Evolutionary conservation across 2,888 invertebrate genomes (phyloP).

Genomic region (Ophonus ardosiacus): DNA sequence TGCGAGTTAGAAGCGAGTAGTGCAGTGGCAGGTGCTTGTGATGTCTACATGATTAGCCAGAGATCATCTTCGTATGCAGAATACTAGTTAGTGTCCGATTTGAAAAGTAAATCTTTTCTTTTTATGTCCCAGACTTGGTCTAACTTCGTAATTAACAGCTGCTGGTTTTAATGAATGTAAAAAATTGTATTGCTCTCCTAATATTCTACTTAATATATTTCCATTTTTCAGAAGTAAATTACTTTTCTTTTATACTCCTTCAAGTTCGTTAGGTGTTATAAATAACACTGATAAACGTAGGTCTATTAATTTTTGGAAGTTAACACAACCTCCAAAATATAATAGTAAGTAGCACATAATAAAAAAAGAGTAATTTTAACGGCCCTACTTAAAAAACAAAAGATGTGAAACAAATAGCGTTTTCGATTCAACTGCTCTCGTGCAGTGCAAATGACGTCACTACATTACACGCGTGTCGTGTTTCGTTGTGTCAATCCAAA

Average conservation of each 20-base stretch:
- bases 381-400: too few species aligned
- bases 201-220: constrained; percentile 33
- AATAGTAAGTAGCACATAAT: neutral
- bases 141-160: constrained; percentile 44
- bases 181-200: constrained; percentile 47
- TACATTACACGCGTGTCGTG: too few species aligned
- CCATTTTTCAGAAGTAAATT: constrained; percentile 39
- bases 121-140: constrained; percentile 14
- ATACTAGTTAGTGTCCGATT: constrained; percentile 48
- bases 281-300: neutral
- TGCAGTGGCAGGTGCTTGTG: constrained; percentile 31
- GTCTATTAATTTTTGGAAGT: neutral
- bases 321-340: neutral
- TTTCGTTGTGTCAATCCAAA: too few species aligned
- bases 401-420: too few species aligned
- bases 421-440: too few species aligned
- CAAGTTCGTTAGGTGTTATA: neutral
- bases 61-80: constrained; percentile 40
- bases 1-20: constrained; percentile 29
- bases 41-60: constrained; percentile 33
- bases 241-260: neutral
- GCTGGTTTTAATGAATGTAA: constrained; percentile 42
- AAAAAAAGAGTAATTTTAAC: too few species aligned
- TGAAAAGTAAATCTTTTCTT: constrained; percentile 48
- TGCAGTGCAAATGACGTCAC: too few species aligned